phyloP scores from a whole-genome alignment of 2,888 invertebrate species.

The Latheticus oryzae region DNA sequence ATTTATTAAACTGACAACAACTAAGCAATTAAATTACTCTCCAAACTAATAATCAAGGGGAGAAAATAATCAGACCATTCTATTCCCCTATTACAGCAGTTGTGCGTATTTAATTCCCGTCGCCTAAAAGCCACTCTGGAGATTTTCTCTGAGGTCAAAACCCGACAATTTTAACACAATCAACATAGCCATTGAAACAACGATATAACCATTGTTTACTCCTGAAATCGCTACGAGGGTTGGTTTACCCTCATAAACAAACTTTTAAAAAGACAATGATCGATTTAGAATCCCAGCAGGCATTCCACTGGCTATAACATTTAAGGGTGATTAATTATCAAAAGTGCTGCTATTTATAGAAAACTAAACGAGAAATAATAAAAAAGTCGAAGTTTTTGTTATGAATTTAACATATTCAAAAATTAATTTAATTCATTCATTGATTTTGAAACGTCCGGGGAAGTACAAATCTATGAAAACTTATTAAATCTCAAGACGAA shows the following conservation, averaged over 20 bases:
- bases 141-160: slow-evolving; percentile 19
- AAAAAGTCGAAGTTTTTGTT: too few species aligned
- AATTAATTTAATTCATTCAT: too few species aligned
- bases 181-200: slow-evolving; percentile 21
- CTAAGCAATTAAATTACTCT: slow-evolving; percentile 6
- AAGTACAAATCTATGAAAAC: too few species aligned
- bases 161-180: slow-evolving; percentile 21
- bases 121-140: slow-evolving; percentile 14
- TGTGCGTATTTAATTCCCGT: slow-evolving; percentile 11
- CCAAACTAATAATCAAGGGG: slow-evolving; percentile 5
- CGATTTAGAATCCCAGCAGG: slow-evolving; percentile 5
- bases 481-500: too few species aligned
- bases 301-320: background rate
- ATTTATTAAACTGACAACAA: too few species aligned
- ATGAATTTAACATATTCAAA: too few species aligned
- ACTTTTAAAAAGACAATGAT: slow-evolving; percentile 5
- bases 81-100: slow-evolving; percentile 5
- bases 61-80: slow-evolving; percentile 7
- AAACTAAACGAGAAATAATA: too few species aligned
- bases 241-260: slow-evolving; percentile 14
- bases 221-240: slow-evolving; percentile 2
- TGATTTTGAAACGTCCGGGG: too few species aligned
- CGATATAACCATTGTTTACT: slow-evolving; percentile 12
- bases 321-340: slow-evolving; percentile 2
- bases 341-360: too few species aligned